Evolutionary conservation across 2,797 vertebrate genomes (phyloP).

Genomic region (Brachyalestes nurse): DNA sequence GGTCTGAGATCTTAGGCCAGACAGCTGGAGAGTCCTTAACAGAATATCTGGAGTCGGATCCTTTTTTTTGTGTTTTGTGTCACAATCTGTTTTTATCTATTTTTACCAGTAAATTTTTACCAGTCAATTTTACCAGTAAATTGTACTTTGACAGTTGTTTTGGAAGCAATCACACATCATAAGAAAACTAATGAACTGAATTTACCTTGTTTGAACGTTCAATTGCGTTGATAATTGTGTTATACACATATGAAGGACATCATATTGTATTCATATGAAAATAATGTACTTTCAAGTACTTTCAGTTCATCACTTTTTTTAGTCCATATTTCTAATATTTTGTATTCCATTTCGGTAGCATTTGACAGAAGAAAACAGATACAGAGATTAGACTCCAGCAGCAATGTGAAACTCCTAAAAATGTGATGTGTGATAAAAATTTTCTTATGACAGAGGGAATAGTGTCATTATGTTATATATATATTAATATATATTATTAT

Average conservation of each 20-base stretch:
- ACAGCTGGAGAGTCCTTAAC: neutral
- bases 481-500: too few species aligned
- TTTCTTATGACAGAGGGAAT: conserved; percentile 30
- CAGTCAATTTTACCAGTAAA: neutral
- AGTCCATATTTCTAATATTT: too few species aligned
- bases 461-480: conserved; percentile 17
- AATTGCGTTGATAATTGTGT: too few species aligned
- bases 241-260: too few species aligned
- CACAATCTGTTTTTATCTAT: too few species aligned
- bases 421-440: conserved; percentile 34
- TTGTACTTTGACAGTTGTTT: neutral
- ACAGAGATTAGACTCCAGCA: conserved; percentile 6
- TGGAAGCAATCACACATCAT: neutral
- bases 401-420: conserved; percentile 28
- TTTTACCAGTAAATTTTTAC: neutral
- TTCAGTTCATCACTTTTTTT: too few species aligned
- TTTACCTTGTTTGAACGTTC: neutral
- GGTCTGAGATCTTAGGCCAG: neutral
- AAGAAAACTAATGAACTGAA: neutral
- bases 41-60: neutral
- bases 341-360: too few species aligned
- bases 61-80: too few species aligned
- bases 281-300: too few species aligned
- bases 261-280: too few species aligned
- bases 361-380: neutral